phyloP scores from a whole-genome alignment of 1,140 invertebrate genomes.

The Pseudobourletiella spinata region DNA sequence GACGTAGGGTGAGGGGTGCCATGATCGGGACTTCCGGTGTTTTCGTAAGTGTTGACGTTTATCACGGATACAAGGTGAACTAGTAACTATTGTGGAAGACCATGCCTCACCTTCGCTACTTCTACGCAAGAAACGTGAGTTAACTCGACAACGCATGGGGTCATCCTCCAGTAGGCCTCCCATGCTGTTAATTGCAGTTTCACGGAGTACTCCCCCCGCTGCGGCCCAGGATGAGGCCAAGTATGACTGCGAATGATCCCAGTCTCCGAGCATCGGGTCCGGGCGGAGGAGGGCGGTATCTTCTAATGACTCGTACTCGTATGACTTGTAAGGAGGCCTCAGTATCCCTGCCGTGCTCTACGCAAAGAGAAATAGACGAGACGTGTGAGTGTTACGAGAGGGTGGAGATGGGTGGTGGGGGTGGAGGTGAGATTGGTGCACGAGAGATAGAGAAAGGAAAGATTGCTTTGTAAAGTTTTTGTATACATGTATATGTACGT shows the following conservation, averaged over 20 bases:
- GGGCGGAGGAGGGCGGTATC: conserved; percentile 36
- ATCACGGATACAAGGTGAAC: conserved; percentile 7
- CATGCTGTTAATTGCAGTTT: conserved; percentile 45
- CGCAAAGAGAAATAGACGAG: conserved; percentile 5
- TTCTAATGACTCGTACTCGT: conserved; percentile 46
- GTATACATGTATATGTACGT: no score
- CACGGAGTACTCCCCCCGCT: conserved; percentile 41
- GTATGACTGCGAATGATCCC: conserved; percentile 42
- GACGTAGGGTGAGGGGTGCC: conserved; percentile 51
- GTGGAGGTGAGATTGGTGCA: no score
- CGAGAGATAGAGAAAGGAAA: no score
- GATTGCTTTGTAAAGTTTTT: no score
- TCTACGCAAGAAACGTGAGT: conserved; percentile 39
- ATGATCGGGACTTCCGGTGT: conserved; percentile 47
- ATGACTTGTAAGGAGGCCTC: conserved; percentile 44
- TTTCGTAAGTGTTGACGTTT: conserved; percentile 37
- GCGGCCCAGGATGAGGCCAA: conserved; percentile 40
- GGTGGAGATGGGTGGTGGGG: neutral
- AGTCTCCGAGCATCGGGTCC: conserved; percentile 35
- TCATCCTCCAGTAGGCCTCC: conserved; percentile 37
- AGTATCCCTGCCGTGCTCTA: conserved; percentile 36
- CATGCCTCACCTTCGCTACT: conserved; percentile 42
- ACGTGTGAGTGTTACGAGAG: neutral
- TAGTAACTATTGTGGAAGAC: conserved; percentile 19
- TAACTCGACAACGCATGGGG: conserved; percentile 18